Conservation (phyloP, 2,888 invertebrate species). For the Monoplex corrugatus region DNA sequence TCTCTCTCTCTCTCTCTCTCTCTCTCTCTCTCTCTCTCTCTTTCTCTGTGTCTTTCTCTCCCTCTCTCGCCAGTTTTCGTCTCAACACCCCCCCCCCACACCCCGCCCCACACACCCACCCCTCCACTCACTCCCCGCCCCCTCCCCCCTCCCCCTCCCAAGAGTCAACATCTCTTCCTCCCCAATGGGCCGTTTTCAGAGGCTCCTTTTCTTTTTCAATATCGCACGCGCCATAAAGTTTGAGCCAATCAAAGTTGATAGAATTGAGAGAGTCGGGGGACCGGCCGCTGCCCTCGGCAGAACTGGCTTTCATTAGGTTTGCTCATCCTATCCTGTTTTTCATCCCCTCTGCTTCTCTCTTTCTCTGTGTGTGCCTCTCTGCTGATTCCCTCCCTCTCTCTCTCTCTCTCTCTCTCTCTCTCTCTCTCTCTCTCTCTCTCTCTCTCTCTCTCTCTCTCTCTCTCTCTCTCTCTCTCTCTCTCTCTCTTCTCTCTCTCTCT, state of each 20-base stretch:
- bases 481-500: background rate
- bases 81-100: no score
- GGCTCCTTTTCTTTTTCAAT: constrained; percentile 37
- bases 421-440: background rate
- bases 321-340: no score
- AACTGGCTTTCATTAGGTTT: constrained; percentile 6
- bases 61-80: no score
- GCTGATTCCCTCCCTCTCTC: background rate
- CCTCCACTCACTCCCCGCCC: no score
- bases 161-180: background rate
- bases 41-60: no score
- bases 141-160: background rate
- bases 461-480: background rate
- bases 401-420: background rate
- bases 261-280: constrained; percentile 31
- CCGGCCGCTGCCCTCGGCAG: background rate
- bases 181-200: constrained; percentile 14
- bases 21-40: background rate
- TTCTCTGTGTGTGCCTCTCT: no score
- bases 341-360: background rate
- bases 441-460: constrained; percentile 10
- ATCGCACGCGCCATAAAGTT: constrained; percentile 49
- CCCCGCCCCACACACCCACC: no score
- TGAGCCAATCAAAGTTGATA: constrained; percentile 48
- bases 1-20: background rate